Conservation (phyloP, 2,113 vertebrate species). For the Egretta garzetta region DNA sequence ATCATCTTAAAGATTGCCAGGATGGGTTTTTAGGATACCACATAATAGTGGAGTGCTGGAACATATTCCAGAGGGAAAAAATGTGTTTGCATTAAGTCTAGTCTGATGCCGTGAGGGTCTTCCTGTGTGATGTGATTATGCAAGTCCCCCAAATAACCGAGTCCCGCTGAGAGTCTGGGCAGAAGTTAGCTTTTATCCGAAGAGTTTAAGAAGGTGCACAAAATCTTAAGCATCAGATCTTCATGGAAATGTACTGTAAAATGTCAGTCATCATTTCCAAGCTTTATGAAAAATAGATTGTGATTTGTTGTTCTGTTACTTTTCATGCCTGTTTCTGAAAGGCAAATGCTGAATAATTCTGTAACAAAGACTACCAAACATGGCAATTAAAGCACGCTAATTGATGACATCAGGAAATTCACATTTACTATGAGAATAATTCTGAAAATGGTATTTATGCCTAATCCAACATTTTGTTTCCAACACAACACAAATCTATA, state of each 20-base stretch:
- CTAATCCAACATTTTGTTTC: not conserved
- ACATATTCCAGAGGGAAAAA: not conserved
- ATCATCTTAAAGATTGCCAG: not conserved
- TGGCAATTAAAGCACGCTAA: not conserved
- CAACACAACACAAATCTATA: not conserved
- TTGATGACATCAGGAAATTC: not conserved
- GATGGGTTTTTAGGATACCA: not conserved
- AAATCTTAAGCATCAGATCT: not conserved
- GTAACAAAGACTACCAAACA: not conserved
- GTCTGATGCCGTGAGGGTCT: not conserved
- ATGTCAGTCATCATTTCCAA: not conserved
- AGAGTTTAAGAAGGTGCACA: not conserved
- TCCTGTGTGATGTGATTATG: rapidly evolving
- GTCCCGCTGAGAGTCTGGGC: not conserved
- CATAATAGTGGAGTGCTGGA: not conserved
- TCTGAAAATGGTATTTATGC: not conserved
- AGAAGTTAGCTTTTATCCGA: not conserved
- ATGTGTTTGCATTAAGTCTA: not conserved
- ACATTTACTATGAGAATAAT: not conserved
- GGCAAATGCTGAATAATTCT: not conserved
- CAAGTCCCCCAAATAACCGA: not conserved
- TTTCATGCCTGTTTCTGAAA: not conserved
- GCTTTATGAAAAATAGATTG: not conserved
- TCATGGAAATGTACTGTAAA: not conserved
- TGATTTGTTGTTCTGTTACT: not conserved